These are phyloP conservation scores for Urophycis tenuis DNA, from an alignment of 2,797 vertebrate species.

Conservation along the genomic window DNA sequence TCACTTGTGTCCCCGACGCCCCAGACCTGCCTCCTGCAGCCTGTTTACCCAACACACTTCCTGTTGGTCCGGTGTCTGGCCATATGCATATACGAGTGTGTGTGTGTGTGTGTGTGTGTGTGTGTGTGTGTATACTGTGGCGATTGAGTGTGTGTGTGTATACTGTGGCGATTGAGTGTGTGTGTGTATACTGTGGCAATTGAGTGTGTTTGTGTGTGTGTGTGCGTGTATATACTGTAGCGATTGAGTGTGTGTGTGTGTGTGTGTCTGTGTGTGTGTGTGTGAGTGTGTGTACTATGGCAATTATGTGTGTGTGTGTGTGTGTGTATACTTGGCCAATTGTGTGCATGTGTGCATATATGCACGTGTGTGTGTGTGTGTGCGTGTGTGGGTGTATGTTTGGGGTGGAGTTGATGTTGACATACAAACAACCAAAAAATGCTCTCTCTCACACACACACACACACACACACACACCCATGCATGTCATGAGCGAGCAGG, in stretches of 20 bases:
- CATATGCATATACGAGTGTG: constrained; percentile 20
- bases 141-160: constrained; percentile 13
- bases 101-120: constrained; percentile 9
- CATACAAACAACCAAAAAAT: background rate
- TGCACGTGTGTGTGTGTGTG: constrained; percentile 5
- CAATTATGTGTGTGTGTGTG: background rate
- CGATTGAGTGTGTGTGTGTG: background rate
- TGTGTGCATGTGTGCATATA: constrained; percentile 12
- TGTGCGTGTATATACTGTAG: background rate
- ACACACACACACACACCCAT: constrained; percentile 4
- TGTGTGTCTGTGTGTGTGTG: background rate
- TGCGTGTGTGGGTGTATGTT: background rate
- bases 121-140: constrained; percentile 17
- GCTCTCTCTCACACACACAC: background rate
- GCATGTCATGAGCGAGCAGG: background rate
- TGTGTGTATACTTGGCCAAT: background rate
- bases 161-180: background rate
- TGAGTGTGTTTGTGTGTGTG: constrained; percentile 4
- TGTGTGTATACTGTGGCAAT: background rate
- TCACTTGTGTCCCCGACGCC: constrained; percentile 23
- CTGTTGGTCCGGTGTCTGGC: constrained; percentile 42
- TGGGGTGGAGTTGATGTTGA: background rate
- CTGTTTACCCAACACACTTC: constrained; percentile 62
- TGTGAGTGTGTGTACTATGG: background rate
- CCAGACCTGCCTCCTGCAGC: constrained; percentile 43